These are phyloP conservation scores for Gasterosteus nipponicus DNA, from an alignment of 2,113 vertebrate genomes.

Conservation along the genomic window DNA sequence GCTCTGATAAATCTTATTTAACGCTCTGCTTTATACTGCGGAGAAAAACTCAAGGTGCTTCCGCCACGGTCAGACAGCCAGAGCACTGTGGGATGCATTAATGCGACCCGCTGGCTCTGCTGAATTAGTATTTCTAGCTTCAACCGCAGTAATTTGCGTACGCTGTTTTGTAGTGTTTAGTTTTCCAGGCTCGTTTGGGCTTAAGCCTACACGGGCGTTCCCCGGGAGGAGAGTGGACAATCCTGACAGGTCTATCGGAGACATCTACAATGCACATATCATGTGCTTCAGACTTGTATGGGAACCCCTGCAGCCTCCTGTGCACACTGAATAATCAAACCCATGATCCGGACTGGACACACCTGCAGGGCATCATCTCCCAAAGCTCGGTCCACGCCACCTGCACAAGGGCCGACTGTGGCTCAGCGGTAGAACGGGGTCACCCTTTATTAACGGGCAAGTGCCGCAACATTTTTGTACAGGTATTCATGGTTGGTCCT, in stretches of 20 bases:
- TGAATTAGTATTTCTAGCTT: slow-evolving; percentile 23
- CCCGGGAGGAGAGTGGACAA: not conserved
- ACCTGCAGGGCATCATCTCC: not conserved
- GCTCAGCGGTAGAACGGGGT: no score
- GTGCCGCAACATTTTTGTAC: no score
- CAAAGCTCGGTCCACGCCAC: no score
- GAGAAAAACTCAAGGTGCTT: slow-evolving; percentile 50
- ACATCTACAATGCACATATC: not conserved
- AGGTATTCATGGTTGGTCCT: not conserved
- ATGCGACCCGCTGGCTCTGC: slow-evolving; percentile 5
- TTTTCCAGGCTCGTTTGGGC: slow-evolving; percentile 17
- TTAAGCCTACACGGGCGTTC: not conserved
- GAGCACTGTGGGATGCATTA: slow-evolving; percentile 33
- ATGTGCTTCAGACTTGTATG: not conserved
- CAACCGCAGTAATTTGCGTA: slow-evolving; percentile 11
- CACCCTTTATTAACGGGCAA: no score
- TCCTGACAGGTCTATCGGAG: slow-evolving; percentile 2
- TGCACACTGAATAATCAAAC: not conserved
- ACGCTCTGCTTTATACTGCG: slow-evolving; percentile 46
- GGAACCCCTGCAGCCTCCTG: not conserved
- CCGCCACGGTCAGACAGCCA: slow-evolving; percentile 23
- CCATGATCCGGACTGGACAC: no score
- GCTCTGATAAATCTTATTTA: slow-evolving; percentile 78
- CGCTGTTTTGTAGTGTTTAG: slow-evolving; percentile 19
- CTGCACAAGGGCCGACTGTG: no score